Evolutionary conservation across 2,797 vertebrate species (phyloP).

Genomic region (Lacerta viridis): DNA sequence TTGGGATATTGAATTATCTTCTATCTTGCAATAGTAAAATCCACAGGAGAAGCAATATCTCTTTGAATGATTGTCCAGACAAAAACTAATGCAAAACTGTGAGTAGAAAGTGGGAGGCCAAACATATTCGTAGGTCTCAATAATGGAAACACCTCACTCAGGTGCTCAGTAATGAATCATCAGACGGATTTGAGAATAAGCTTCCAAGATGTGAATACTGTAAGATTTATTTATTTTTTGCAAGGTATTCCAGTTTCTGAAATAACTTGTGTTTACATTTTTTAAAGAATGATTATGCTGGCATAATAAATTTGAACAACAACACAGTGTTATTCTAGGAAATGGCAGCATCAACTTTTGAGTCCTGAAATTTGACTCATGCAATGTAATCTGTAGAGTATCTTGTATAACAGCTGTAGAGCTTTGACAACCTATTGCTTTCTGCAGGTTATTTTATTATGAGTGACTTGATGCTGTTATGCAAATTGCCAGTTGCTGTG

Average conservation of each 20-base stretch:
- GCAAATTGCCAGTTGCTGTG: constrained; percentile 41
- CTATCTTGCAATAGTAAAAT: constrained; percentile 82
- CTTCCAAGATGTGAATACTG: constrained; percentile 56
- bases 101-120: constrained; percentile 41
- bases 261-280: constrained; percentile 73
- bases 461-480: constrained; percentile 61
- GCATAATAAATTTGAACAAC: constrained; percentile 66
- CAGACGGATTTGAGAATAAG: constrained; percentile 54
- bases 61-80: constrained; percentile 82
- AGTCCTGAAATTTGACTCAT: constrained; percentile 59
- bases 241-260: constrained; percentile 70
- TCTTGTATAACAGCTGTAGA: constrained; percentile 64
- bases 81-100: constrained; percentile 61
- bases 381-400: constrained; percentile 57
- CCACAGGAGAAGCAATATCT: constrained; percentile 85
- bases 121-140: constrained; percentile 35
- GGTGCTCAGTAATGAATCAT: constrained; percentile 58
- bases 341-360: constrained; percentile 68
- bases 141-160: constrained; percentile 59
- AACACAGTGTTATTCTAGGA: constrained; percentile 68
- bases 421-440: constrained; percentile 60
- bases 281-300: constrained; percentile 62
- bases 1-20: constrained; percentile 85
- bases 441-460: constrained; percentile 66
- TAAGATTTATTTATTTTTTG: constrained; percentile 73